Conservation (phyloP, 2,797 vertebrate species). For the Cuculus canorus region DNA sequence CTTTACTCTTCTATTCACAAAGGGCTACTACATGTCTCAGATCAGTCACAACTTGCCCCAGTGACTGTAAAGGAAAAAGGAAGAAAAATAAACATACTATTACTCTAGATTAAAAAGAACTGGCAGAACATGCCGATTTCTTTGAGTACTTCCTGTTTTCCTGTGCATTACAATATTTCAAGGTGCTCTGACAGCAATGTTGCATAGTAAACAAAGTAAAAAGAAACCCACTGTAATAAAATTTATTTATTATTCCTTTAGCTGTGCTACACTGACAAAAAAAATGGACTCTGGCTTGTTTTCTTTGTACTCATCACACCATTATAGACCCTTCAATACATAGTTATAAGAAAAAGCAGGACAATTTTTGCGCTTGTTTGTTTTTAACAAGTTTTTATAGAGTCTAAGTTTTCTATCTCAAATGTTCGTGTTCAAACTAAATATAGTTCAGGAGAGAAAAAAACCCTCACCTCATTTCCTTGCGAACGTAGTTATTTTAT, state of each 20-base stretch:
- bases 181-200: neutral
- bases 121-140: neutral
- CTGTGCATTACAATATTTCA: neutral
- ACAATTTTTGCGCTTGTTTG: neutral
- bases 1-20: constrained; percentile 30
- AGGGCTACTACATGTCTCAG: neutral
- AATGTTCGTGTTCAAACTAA: constrained; percentile 49
- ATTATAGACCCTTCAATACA: neutral
- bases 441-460: constrained; percentile 30
- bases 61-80: neutral
- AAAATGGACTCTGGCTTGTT: neutral
- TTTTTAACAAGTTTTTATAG: constrained; percentile 20
- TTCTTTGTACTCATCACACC: neutral
- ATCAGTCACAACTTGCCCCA: constrained; percentile 28
- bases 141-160: neutral
- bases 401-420: constrained; percentile 39
- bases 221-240: neutral
- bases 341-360: neutral
- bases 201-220: neutral
- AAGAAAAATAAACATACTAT: constrained; percentile 4
- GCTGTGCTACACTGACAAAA: neutral
- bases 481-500: constrained; percentile 70
- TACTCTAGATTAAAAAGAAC: neutral
- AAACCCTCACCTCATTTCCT: constrained; percentile 57
- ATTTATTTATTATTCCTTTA: neutral